Evolutionary conservation across 1,140 invertebrate genomes (phyloP).

Genomic region (Campodea augens): DNA sequence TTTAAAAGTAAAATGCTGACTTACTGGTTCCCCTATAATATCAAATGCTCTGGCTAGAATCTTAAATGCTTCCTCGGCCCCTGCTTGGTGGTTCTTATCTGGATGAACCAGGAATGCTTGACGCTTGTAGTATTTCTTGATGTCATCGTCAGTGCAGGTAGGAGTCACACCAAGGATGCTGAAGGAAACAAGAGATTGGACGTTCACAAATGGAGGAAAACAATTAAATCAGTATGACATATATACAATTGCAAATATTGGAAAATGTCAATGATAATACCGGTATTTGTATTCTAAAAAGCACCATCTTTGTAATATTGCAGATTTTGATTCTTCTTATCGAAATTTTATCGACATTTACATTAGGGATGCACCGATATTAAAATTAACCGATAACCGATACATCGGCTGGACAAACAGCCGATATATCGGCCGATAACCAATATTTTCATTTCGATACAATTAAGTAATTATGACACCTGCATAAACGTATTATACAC

Average conservation of each 20-base stretch:
- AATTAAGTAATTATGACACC: too few species aligned
- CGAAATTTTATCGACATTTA: too few species aligned
- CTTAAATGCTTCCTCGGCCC: conserved; percentile 90
- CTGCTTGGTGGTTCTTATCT: conserved; percentile 83
- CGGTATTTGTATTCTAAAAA: too few species aligned
- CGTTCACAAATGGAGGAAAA: neutral
- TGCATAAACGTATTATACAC: too few species aligned
- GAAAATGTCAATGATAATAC: neutral
- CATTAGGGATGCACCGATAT: too few species aligned
- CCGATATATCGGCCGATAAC: too few species aligned
- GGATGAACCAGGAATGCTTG: conserved; percentile 88
- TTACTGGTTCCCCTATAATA: conserved; percentile 76
- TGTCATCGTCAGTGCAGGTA: conserved; percentile 76
- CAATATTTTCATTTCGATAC: too few species aligned
- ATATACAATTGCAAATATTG: neutral
- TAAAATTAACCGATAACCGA: too few species aligned
- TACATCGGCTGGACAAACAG: too few species aligned
- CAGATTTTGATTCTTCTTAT: too few species aligned
- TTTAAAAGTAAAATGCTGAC: conserved; percentile 11
- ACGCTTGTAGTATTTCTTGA: conserved; percentile 79
- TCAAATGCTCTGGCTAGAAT: conserved; percentile 86
- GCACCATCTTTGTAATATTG: too few species aligned
- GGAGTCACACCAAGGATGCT: conserved; percentile 72
- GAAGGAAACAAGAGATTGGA: conserved; percentile 19
- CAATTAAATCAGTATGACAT: neutral